Evolutionary conservation across 1,140 invertebrate species (phyloP), one percentile per base, ranked within the genome.

Genomic region (Bacillus rossius): DNA sequence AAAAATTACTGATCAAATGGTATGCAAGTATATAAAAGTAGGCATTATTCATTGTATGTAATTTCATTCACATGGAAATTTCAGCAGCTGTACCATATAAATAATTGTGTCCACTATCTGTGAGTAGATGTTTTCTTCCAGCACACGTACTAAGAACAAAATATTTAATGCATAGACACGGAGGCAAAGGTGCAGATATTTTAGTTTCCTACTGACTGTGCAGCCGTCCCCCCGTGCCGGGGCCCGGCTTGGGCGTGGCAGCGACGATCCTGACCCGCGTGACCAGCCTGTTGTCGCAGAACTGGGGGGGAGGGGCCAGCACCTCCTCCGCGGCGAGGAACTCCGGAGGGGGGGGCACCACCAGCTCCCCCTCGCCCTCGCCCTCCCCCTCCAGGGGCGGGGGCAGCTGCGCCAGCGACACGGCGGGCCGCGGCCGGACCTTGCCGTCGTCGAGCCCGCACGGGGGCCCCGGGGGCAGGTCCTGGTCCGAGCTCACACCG

Each of bases 401-500:
- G 40, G 90, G 91, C 41, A 92, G 73, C 67, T 89, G 87, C 7
- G 87, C 86, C 26, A 92, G 72, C 19, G 87, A 88, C 16, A 90
- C 88, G 3, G 86, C 86, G 67, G 85, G 84, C 62, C 84, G 78
- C 3, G 83, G 84, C 1, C 85, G 64, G 8, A 22, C 20, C 37
- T 59, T 45, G 14, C 59, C 61, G 43, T 79, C 76, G 50, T 77
- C 71, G 64, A 76, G 74, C 47, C 74, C 73, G 57, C 71, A 72
- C 40, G 72, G 73, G 50, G 73, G 72, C 69, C 76, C 41, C 68
- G 73, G 55, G 66, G 80, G 74, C 17, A 86, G 73, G 66, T 92
- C 91, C 67, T 92, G 89, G 69, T 93, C 90, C 23, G 88, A 91
- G 57, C 88, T 91, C 0, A 92, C 89, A 1, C 88, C 90, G 47